Evolutionary conservation across 2,888 invertebrate genomes (phyloP).

Genomic region (Hirtodrosophila duncani): DNA sequence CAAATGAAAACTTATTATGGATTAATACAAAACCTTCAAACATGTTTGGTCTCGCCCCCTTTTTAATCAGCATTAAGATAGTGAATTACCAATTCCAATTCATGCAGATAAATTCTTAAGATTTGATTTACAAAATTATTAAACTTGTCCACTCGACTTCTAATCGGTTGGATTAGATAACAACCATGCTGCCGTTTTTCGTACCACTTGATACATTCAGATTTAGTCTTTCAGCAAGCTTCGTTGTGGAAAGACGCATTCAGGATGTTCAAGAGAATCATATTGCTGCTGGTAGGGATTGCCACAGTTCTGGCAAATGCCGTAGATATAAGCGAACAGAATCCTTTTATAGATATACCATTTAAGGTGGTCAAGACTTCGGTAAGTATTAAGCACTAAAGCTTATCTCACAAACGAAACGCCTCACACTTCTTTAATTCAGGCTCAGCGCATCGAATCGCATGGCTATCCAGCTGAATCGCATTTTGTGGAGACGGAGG

Average conservation of each 20-base stretch:
- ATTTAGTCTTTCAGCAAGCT: slow-evolving; percentile 28
- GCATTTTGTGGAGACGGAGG: slow-evolving; percentile 85
- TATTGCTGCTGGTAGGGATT: slow-evolving; percentile 22
- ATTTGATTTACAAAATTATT: slow-evolving; percentile 14
- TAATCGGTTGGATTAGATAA: slow-evolving; percentile 38
- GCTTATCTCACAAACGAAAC: not conserved
- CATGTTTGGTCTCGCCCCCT: too few species aligned
- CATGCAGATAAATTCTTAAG: too few species aligned
- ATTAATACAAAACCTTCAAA: too few species aligned
- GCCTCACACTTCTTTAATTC: not conserved
- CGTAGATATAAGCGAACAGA: slow-evolving; percentile 7
- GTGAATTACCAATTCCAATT: too few species aligned
- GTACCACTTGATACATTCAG: not conserved
- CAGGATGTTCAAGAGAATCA: slow-evolving; percentile 27
- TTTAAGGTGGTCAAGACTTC: slow-evolving; percentile 55
- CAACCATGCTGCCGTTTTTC: not conserved
- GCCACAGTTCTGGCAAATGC: slow-evolving; percentile 20
- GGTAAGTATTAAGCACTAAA: too few species aligned
- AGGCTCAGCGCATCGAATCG: slow-evolving; percentile 67
- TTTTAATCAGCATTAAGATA: too few species aligned
- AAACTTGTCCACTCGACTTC: slow-evolving; percentile 10
- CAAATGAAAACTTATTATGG: too few species aligned
- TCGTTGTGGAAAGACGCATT: slow-evolving; percentile 4
- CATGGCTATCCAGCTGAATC: slow-evolving; percentile 83
- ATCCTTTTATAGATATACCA: slow-evolving; percentile 62